A percentile compares a stretch with the other conserved stretches of the same genome.
Evolutionary conservation across 2,113 vertebrate genomes (phyloP).

Genomic region (Ancistrus triradiatus): DNA sequence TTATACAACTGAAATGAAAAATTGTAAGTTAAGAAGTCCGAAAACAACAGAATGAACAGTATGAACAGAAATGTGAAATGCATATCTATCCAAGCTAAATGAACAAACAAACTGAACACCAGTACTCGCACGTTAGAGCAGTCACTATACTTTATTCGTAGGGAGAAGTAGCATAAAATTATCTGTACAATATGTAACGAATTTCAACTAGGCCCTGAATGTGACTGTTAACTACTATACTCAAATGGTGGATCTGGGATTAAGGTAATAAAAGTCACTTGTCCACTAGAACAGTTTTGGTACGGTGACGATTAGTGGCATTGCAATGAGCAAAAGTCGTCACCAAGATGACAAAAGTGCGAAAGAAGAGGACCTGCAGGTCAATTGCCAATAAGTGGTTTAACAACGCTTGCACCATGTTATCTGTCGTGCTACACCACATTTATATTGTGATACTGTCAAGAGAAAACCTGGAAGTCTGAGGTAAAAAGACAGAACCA

Average conservation of each 20-base stretch:
- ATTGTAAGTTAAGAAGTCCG: too few relatives aligned
- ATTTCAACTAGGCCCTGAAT: conserved; percentile 71
- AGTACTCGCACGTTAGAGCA: conserved; percentile 67
- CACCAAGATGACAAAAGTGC: conserved; percentile 66
- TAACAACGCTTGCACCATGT: conserved; percentile 32
- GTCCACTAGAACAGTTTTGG: conserved; percentile 28
- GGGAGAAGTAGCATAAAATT: conserved; percentile 82
- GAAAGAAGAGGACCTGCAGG: conserved; percentile 72
- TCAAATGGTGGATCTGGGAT: conserved; percentile 68
- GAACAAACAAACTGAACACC: conserved; percentile 4
- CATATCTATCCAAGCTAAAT: too few relatives aligned
- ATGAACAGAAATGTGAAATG: too few relatives aligned
- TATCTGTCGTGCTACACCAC: conserved; percentile 32
- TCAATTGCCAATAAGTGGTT: conserved; percentile 61
- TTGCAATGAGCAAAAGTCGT: conserved; percentile 72
- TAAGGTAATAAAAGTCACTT: conserved; percentile 25
- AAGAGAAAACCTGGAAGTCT: conserved; percentile 57
- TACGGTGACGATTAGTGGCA: conserved; percentile 60
- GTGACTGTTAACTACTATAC: conserved; percentile 69
- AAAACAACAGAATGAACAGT: too few relatives aligned
- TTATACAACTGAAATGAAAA: too few relatives aligned
- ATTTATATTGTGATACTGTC: conserved; percentile 31
- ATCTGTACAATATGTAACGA: conserved; percentile 93
- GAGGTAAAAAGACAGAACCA: conserved; percentile 70
- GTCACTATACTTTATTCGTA: conserved; percentile 78